Percentiles rank a stretch among this genome's conserved stretches.
Evolutionary conservation across 2,888 invertebrate species (phyloP).

Genomic region (Drosophila aldrichi): DNA sequence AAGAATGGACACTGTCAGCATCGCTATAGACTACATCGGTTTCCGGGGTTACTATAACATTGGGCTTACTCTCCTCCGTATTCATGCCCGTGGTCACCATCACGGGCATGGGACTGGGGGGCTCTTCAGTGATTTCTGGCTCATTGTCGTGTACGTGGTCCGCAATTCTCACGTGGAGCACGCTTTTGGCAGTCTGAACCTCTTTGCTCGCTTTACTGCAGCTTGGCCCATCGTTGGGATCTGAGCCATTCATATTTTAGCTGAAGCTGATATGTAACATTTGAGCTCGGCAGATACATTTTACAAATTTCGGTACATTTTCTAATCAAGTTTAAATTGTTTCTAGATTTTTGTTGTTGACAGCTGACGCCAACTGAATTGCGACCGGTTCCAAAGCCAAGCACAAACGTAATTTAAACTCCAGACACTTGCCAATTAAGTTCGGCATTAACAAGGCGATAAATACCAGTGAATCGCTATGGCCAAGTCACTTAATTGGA

Average conservation of each 20-base stretch:
- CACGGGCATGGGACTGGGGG: neutral
- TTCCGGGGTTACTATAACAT: neutral
- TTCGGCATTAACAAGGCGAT: conserved; percentile 5
- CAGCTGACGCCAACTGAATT: conserved; percentile 36
- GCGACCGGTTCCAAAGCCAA: conserved; percentile 39
- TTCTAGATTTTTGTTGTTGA: conserved; percentile 36
- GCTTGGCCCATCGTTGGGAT: conserved; percentile 12
- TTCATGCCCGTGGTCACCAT: neutral
- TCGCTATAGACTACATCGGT: neutral
- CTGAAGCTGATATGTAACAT: conserved; percentile 25
- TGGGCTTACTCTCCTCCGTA: neutral
- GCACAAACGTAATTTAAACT: conserved; percentile 51
- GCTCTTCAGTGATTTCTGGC: neutral
- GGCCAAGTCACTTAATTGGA: conserved; percentile 51
- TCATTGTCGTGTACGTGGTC: neutral
- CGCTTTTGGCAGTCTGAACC: neutral
- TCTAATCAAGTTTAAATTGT: conserved; percentile 29
- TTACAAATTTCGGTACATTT: conserved; percentile 63
- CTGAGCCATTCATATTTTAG: conserved; percentile 43
- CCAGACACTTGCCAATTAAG: conserved; percentile 55
- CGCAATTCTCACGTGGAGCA: neutral
- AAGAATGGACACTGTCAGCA: neutral
- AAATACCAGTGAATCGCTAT: conserved; percentile 36
- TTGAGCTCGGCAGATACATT: conserved; percentile 50
- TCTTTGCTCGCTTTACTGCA: conserved; percentile 9